These are phyloP conservation scores for Tiliacea aurago DNA, from an alignment of 2,888 invertebrate species.

Conservation along the genomic window DNA sequence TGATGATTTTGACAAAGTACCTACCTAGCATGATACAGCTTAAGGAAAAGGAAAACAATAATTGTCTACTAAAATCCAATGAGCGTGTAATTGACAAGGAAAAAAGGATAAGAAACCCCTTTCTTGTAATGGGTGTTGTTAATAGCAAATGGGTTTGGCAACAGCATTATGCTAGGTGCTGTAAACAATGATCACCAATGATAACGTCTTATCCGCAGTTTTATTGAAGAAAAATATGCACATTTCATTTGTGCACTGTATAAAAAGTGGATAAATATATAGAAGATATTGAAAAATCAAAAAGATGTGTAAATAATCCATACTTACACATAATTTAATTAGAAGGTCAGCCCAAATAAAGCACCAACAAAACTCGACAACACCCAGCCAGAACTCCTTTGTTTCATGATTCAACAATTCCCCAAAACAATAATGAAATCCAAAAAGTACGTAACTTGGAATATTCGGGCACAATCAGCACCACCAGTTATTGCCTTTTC, in stretches of 20 bases:
- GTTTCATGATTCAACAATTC: constrained; percentile 1
- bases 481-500: constrained; percentile 61
- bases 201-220: neutral
- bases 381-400: neutral
- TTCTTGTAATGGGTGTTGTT: constrained; percentile 23
- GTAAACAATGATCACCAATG: neutral
- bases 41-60: neutral
- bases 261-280: no score
- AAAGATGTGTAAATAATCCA: neutral
- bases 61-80: constrained; percentile 14
- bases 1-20: neutral
- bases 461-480: constrained; percentile 50
- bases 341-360: neutral
- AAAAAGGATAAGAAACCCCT: constrained; percentile 20
- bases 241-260: no score
- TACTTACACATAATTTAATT: neutral
- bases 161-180: neutral
- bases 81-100: constrained; percentile 38
- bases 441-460: constrained; percentile 32
- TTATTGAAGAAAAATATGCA: neutral
- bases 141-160: neutral
- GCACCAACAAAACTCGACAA: neutral
- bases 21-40: neutral
- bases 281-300: no score
- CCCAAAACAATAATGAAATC: constrained; percentile 29